Conservation (phyloP, 2,797 vertebrate genomes). For the Aphelocoma californica region DNA sequence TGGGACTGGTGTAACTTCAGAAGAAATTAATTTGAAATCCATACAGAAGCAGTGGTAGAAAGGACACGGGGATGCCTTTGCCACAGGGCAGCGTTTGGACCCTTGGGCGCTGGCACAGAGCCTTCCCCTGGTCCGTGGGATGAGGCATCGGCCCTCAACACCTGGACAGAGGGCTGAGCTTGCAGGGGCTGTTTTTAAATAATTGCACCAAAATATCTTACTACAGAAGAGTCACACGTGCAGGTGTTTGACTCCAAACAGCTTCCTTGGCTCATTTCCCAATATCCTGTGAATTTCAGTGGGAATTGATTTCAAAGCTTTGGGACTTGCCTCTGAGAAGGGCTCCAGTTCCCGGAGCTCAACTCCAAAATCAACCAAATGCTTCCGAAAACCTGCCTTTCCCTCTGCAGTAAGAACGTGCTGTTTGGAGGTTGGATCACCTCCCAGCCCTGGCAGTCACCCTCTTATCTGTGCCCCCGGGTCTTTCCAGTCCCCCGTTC, state of each 20-base stretch:
- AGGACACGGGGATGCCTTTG: not conserved
- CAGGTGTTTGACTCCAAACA: not conserved
- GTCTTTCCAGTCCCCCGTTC: not conserved
- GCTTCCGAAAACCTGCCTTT: not conserved
- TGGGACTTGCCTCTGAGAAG: not conserved
- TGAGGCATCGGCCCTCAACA: not conserved
- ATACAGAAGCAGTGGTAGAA: not conserved
- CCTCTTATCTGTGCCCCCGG: not conserved
- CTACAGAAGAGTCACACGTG: not conserved
- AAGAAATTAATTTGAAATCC: not conserved
- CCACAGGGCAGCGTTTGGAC: not conserved
- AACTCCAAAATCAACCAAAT: not conserved
- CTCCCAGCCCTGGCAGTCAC: not conserved
- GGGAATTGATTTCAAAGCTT: not conserved
- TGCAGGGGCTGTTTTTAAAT: not conserved
- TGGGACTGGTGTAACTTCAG: not conserved
- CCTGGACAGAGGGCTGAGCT: not conserved
- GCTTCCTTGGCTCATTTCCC: not conserved
- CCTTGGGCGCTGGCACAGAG: not conserved
- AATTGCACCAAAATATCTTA: not conserved
- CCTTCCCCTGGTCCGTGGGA: not conserved
- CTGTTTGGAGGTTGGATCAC: not conserved
- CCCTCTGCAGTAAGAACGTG: not conserved
- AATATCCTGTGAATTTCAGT: not conserved
- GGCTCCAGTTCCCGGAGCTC: accelerated